phyloP scores from a whole-genome alignment of 2,113 vertebrate genomes.

The Macaca mulatta region DNA sequence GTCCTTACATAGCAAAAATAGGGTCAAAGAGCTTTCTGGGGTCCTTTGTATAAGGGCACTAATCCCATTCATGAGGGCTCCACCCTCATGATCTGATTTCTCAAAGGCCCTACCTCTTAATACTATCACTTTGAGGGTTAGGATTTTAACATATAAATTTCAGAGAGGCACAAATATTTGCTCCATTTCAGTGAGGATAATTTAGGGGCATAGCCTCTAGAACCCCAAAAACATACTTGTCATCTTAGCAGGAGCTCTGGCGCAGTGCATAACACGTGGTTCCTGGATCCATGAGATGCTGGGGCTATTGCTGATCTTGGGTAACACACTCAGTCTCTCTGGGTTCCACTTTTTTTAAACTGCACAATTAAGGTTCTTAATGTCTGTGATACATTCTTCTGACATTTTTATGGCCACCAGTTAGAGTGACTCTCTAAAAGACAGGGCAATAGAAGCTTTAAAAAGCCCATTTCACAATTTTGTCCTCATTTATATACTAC shows the following conservation, averaged over 20 bases:
- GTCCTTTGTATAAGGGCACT: too few relatives aligned
- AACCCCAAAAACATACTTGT: neutral
- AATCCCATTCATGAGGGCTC: neutral
- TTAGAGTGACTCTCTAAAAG: neutral
- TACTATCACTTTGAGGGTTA: rapidly evolving
- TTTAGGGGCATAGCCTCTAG: neutral
- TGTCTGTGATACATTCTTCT: neutral
- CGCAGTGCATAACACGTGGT: rapidly evolving
- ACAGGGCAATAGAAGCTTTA: neutral
- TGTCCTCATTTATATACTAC: neutral
- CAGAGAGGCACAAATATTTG: neutral
- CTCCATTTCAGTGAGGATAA: neutral
- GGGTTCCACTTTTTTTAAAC: neutral
- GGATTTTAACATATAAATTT: neutral
- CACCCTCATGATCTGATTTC: neutral
- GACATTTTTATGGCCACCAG: neutral
- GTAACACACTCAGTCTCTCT: neutral
- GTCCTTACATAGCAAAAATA: neutral
- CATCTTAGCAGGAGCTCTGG: neutral
- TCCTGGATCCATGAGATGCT: neutral
- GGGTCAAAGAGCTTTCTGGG: too few relatives aligned
- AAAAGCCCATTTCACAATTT: neutral
- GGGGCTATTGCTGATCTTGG: neutral
- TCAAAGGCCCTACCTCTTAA: neutral
- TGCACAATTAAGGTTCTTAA: neutral